Percentiles rank a stretch among this genome's conserved stretches.
phyloP scores from a whole-genome alignment of 2,113 vertebrate genomes.

The Cyanocitta stelleri region DNA sequence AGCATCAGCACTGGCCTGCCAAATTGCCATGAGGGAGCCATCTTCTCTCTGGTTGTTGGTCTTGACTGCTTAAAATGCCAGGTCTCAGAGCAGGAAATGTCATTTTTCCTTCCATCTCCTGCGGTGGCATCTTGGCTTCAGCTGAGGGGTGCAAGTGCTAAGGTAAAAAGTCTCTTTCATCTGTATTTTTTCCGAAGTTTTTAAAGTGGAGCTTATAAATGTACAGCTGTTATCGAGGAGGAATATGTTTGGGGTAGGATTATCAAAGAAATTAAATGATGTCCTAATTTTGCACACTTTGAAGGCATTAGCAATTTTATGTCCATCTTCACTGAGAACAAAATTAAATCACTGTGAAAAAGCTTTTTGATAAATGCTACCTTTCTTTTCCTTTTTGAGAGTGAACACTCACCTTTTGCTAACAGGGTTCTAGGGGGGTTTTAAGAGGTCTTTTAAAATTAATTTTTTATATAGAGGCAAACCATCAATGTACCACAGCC shows the following conservation, averaged over 20 bases:
- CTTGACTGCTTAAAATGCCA: not conserved
- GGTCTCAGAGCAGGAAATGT: not conserved
- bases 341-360: not conserved
- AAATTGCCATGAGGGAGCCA: not conserved
- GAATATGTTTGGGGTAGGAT: not conserved
- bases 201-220: not conserved
- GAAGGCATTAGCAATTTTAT: not conserved
- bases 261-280: not conserved
- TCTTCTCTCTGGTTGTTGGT: not conserved
- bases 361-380: not conserved
- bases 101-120: not conserved
- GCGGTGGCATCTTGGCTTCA: not conserved
- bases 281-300: not conserved
- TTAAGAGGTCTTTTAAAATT: rapidly evolving
- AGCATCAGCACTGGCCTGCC: not conserved
- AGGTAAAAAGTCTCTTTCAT: not conserved
- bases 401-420: not conserved
- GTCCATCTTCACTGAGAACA: not conserved
- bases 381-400: not conserved
- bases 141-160: not conserved
- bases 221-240: not conserved
- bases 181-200: not conserved
- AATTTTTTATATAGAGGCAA: not conserved
- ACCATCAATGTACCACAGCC: not conserved
- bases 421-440: not conserved